Evolutionary conservation across 92 coral and sea anemone species (phyloP).

Genomic region (Pocillopora grandis): DNA sequence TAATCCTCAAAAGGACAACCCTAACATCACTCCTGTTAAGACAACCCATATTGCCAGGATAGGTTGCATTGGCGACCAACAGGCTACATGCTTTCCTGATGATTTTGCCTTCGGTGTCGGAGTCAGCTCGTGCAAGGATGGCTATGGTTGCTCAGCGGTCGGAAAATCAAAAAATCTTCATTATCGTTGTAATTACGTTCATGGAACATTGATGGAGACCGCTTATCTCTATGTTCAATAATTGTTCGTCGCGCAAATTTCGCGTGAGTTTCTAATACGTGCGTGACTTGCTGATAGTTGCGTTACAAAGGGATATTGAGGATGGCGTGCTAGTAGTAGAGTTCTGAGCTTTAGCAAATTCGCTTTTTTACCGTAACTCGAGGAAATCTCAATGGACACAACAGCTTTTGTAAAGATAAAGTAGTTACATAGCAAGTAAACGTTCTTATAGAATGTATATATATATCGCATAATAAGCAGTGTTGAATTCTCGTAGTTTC

Average conservation of each 20-base stretch:
- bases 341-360: neutral
- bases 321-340: too few relatives aligned
- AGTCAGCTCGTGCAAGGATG: constrained; percentile 91
- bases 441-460: neutral
- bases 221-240: constrained; percentile 74
- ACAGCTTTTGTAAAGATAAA: neutral
- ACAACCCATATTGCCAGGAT: constrained; percentile 86
- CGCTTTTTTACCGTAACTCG: neutral
- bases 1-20: constrained; percentile 68
- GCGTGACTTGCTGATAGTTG: too few relatives aligned
- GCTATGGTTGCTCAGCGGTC: constrained; percentile 80
- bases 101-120: constrained; percentile 93
- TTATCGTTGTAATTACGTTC: constrained; percentile 84
- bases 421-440: neutral
- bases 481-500: neutral
- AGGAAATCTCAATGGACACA: neutral
- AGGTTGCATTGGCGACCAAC: constrained; percentile 88
- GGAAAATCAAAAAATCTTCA: constrained; percentile 89
- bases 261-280: too few relatives aligned
- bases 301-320: too few relatives aligned
- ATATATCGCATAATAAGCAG: neutral
- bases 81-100: constrained; percentile 87
- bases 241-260: neutral
- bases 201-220: constrained; percentile 87
- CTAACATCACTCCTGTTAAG: constrained; percentile 65